phyloP scores from a whole-genome alignment of 2,113 vertebrate species.

The Rhea pennata region DNA sequence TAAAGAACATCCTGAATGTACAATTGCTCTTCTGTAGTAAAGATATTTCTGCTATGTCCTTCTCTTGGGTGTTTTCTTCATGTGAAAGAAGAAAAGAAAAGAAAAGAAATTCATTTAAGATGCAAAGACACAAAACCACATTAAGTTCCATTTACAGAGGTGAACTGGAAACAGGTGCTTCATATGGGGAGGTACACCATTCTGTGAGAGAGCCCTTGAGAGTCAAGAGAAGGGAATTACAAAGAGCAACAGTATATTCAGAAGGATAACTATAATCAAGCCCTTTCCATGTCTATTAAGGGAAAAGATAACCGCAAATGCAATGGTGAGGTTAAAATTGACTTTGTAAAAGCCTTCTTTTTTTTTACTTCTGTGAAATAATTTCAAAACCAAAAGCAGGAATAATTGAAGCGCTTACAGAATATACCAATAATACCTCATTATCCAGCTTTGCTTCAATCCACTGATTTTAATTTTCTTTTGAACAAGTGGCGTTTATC shows the following conservation, averaged over 20 bases:
- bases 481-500: slow-evolving; percentile 77
- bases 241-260: slow-evolving; percentile 61
- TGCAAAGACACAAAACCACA: slow-evolving; percentile 50
- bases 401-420: slow-evolving; percentile 81
- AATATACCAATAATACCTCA: slow-evolving; percentile 80
- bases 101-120: slow-evolving; percentile 31
- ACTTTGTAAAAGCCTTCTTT: slow-evolving; percentile 73
- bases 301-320: slow-evolving; percentile 65
- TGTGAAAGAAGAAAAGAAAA: slow-evolving; percentile 8
- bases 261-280: slow-evolving; percentile 76
- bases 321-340: slow-evolving; percentile 74
- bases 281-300: slow-evolving; percentile 65
- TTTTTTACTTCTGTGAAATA: slow-evolving; percentile 69
- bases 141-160: slow-evolving; percentile 70
- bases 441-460: slow-evolving; percentile 78
- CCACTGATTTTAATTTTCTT: slow-evolving; percentile 81
- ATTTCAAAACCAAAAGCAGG: slow-evolving; percentile 74
- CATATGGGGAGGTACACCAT: slow-evolving; percentile 16
- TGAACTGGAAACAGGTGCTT: slow-evolving; percentile 76
- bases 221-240: slow-evolving; percentile 58
- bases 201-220: slow-evolving; percentile 52
- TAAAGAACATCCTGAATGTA: background rate
- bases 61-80: slow-evolving; percentile 12
- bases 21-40: background rate
- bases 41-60: background rate